A percentile compares a stretch with the other conserved stretches of the same genome.
phyloP scores from a whole-genome alignment of 2,797 vertebrate species.

The Neopelma chrysocephalum region DNA sequence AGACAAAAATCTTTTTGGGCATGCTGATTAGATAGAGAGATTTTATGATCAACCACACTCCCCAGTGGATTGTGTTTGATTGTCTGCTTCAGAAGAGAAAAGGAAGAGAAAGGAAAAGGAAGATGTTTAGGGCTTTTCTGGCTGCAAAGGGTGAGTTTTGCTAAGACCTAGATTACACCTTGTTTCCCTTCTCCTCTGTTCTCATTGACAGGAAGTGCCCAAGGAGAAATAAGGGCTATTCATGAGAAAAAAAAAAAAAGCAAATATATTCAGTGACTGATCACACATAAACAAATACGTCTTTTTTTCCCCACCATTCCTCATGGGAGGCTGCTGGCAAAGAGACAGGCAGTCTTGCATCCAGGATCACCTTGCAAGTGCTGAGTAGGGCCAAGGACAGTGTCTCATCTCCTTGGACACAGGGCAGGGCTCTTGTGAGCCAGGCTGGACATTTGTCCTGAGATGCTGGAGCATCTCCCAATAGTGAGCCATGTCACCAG shows the following conservation, averaged over 20 bases:
- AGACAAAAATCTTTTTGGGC: background rate
- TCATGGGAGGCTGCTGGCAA: background rate
- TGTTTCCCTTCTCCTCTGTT: background rate
- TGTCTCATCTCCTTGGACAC: background rate
- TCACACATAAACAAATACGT: background rate
- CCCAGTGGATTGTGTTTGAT: background rate
- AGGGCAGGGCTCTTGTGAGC: background rate
- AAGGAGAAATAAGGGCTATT: slow-evolving; percentile 1
- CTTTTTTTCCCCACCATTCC: background rate
- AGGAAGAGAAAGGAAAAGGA: background rate
- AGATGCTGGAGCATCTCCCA: background rate
- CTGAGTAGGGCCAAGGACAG: background rate
- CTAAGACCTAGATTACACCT: background rate
- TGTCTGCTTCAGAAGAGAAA: slow-evolving; percentile 18
- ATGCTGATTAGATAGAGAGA: background rate
- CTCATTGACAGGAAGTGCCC: background rate
- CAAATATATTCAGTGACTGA: background rate
- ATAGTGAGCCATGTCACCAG: fast-evolving
- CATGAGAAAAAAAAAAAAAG: background rate
- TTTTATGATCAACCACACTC: slow-evolving; percentile 26
- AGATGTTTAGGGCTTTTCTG: background rate
- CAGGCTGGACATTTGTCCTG: background rate
- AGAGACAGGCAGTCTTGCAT: background rate
- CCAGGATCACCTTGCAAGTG: background rate
- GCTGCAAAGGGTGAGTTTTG: background rate